These are phyloP conservation scores for Drosophila simulans DNA, from an alignment of 1,140 invertebrate species.

Conservation along the genomic window DNA sequence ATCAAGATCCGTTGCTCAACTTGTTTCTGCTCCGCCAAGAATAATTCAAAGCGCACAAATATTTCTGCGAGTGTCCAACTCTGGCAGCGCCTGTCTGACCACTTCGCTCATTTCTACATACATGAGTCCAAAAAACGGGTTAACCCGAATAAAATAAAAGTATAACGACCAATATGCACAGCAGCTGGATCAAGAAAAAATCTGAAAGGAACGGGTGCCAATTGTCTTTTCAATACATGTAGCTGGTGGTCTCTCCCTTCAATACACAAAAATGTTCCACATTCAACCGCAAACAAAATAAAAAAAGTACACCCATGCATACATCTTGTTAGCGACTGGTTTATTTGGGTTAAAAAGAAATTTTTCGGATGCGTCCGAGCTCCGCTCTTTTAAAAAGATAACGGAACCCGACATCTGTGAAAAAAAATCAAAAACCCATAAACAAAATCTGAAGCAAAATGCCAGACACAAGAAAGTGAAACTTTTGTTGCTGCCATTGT, in stretches of 20 bases:
- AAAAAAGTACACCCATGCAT: not conserved
- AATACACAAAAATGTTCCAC: constrained; percentile 8
- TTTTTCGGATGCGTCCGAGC: constrained; percentile 22
- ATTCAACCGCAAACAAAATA: constrained; percentile 21
- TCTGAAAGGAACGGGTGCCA: constrained; percentile 34
- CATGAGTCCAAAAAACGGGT: constrained; percentile 49
- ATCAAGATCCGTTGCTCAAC: constrained; percentile 72
- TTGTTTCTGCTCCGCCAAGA: constrained; percentile 44
- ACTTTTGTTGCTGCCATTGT: constrained; percentile 43
- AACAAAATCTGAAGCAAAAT: constrained; percentile 31
- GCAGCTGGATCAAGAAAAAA: constrained; percentile 4
- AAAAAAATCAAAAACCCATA: constrained; percentile 16
- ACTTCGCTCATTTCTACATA: constrained; percentile 45
- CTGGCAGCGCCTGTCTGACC: constrained; percentile 50
- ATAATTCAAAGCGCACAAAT: constrained; percentile 37
- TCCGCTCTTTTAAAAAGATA: constrained; percentile 28
- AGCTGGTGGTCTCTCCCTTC: not conserved
- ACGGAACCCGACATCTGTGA: constrained; percentile 63
- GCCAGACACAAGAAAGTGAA: constrained; percentile 67
- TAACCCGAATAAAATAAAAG: constrained; percentile 66
- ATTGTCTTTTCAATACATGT: constrained; percentile 23
- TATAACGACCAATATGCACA: constrained; percentile 21
- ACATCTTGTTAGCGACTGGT: constrained; percentile 66
- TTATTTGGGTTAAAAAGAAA: constrained; percentile 82
- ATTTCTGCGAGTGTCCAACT: constrained; percentile 51